phyloP scores from a whole-genome alignment of 2,113 vertebrate genomes.

The rat (Rattus norvegicus) region DNA sequence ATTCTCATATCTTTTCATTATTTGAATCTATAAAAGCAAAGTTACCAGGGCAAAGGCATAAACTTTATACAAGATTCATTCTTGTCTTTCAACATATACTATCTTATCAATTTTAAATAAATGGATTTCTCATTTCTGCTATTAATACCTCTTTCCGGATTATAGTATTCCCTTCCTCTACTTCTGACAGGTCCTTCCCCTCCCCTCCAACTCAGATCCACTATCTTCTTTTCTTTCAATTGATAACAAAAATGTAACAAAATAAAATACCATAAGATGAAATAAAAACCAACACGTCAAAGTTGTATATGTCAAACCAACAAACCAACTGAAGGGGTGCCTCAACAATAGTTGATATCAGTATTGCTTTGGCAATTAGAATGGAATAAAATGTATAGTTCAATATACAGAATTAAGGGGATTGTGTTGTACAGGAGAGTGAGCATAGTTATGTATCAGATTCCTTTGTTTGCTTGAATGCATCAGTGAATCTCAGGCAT shows the following conservation, averaged over 20 bases:
- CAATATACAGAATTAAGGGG: background rate
- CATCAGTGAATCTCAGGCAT: background rate
- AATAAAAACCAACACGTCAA: too few relatives aligned
- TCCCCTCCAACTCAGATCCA: background rate
- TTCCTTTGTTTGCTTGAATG: background rate
- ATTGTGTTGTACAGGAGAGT: background rate
- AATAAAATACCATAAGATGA: too few relatives aligned
- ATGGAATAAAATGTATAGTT: background rate
- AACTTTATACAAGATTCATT: background rate
- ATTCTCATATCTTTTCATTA: background rate
- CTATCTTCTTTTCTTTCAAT: background rate
- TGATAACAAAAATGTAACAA: too few relatives aligned
- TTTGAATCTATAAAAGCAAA: background rate
- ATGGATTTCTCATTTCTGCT: background rate
- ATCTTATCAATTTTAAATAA: background rate
- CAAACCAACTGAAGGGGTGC: too few relatives aligned
- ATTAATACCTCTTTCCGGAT: background rate
- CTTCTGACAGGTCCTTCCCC: background rate
- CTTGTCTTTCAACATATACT: background rate
- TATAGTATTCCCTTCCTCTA: background rate
- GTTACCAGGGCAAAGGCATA: background rate
- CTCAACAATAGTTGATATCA: background rate
- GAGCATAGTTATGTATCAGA: background rate
- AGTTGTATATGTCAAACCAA: too few relatives aligned
- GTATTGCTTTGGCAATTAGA: background rate